Evolutionary conservation across 2,113 vertebrate species (phyloP).

Genomic region (Stigmatopora argus): DNA sequence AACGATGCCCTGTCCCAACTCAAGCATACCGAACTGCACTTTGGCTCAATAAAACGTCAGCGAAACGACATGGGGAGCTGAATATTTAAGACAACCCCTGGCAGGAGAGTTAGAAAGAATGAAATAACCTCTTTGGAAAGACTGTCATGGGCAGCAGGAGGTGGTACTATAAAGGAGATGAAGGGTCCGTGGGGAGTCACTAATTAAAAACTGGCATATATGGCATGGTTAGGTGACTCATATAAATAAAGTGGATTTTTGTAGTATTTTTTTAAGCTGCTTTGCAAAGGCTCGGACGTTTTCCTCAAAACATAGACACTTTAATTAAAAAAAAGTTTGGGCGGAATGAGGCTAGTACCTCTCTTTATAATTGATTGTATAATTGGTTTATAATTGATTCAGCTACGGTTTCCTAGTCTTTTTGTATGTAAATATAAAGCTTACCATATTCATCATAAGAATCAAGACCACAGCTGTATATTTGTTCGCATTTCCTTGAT

Average conservation of each 20-base stretch:
- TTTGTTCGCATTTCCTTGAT: neutral
- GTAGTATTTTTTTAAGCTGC: neutral
- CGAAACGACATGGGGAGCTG: conserved; percentile 46
- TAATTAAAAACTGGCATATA: conserved; percentile 44
- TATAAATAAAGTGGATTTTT: neutral
- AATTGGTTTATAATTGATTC: conserved; percentile 17
- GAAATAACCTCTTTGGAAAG: conserved; percentile 26
- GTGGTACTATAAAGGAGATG: conserved; percentile 31
- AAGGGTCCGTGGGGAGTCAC: conserved; percentile 37
- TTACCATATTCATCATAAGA: conserved; percentile 22
- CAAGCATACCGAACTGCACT: conserved; percentile 43
- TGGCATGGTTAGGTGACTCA: conserved; percentile 35
- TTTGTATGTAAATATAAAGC: conserved; percentile 20
- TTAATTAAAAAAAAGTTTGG: conserved; percentile 36
- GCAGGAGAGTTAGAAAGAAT: conserved; percentile 30
- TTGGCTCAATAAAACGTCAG: conserved; percentile 34
- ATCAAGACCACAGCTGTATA: neutral
- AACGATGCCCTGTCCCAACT: conserved; percentile 2
- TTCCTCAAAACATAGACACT: conserved; percentile 33
- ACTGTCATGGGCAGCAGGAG: conserved; percentile 1
- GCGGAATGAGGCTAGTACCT: conserved; percentile 26
- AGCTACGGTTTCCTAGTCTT: conserved; percentile 27
- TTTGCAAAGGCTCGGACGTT: conserved; percentile 42
- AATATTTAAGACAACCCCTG: conserved; percentile 54
- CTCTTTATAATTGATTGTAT: too few relatives aligned